Conservation (phyloP, 2,797 vertebrate species). For the Centropyge bicolor region DNA sequence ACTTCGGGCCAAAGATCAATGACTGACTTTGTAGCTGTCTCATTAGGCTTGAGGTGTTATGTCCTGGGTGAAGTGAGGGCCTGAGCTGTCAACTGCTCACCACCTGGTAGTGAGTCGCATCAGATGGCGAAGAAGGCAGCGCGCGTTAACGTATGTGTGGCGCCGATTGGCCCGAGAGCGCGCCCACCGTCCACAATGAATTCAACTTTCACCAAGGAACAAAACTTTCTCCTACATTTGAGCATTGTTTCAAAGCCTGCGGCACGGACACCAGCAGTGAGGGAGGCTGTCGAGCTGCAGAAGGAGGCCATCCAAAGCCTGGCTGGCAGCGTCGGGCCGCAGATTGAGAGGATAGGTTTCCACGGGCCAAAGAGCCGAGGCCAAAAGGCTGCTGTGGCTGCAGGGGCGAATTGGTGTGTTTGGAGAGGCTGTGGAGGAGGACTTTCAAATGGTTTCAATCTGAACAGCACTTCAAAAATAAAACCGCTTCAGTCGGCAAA, state of each 20-base stretch:
- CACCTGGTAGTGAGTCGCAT: slow-evolving; percentile 64
- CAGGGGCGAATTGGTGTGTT: slow-evolving; percentile 16
- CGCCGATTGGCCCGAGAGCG: slow-evolving; percentile 8
- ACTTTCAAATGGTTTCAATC: slow-evolving; percentile 32
- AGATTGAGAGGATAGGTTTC: slow-evolving; percentile 23
- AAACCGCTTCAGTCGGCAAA: background rate
- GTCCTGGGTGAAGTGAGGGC: slow-evolving; percentile 61
- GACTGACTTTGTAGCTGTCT: slow-evolving; percentile 72
- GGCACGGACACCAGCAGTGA: slow-evolving; percentile 34
- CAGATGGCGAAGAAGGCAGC: slow-evolving; percentile 29
- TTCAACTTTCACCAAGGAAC: slow-evolving; percentile 10
- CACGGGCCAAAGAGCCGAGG: slow-evolving; percentile 16
- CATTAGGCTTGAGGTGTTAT: slow-evolving; percentile 73
- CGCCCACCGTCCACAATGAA: slow-evolving; percentile 25
- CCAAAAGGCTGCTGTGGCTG: slow-evolving; percentile 28
- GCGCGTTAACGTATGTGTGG: background rate
- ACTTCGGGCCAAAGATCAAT: slow-evolving; percentile 76
- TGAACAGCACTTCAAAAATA: slow-evolving; percentile 16
- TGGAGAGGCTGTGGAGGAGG: slow-evolving; percentile 20
- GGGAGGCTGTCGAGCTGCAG: slow-evolving; percentile 36
- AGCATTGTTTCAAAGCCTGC: slow-evolving; percentile 19
- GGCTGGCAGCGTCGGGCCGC: slow-evolving; percentile 15
- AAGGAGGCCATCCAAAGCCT: slow-evolving; percentile 37
- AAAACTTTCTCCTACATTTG: slow-evolving; percentile 23
- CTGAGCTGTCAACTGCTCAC: slow-evolving; percentile 67